These are phyloP conservation scores for Hemitrygon akajei DNA, from an alignment of 2,797 vertebrate species.

Conservation along the genomic window DNA sequence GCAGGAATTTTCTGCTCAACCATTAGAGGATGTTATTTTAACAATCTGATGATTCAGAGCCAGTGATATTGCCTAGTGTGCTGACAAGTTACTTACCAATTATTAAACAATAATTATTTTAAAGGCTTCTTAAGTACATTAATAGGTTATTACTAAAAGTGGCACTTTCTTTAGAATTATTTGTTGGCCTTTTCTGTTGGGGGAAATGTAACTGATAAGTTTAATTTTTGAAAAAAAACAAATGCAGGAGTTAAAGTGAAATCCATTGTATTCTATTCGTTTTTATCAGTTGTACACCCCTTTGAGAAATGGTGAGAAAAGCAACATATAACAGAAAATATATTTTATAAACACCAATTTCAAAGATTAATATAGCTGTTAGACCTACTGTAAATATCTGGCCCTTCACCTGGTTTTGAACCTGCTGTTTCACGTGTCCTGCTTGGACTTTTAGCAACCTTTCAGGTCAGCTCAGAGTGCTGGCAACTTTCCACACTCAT, in stretches of 20 bases:
- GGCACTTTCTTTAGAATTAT: not conserved
- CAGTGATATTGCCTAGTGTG: no score
- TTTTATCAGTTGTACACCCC: not conserved
- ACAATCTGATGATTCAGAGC: no score
- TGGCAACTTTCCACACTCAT: constrained; percentile 21
- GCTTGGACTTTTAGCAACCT: constrained; percentile 1
- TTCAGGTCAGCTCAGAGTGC: constrained; percentile 27
- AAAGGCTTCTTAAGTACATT: not conserved
- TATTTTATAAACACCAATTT: not conserved
- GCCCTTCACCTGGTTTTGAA: not conserved
- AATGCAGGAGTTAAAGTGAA: not conserved
- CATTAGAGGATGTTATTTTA: no score
- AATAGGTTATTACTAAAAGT: not conserved
- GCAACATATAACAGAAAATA: not conserved
- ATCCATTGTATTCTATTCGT: not conserved
- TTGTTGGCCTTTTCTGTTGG: not conserved
- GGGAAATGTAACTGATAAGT: not conserved
- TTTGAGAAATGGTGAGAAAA: not conserved
- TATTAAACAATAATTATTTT: not conserved
- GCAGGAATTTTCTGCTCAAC: no score
- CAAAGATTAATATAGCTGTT: not conserved
- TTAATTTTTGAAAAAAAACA: not conserved
- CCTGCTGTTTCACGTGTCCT: constrained; percentile 6
- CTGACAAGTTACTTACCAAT: no score
- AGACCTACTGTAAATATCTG: constrained; percentile 6